Conservation (phyloP, 2,113 vertebrate species). For the Misgurnus anguillicaudatus region DNA sequence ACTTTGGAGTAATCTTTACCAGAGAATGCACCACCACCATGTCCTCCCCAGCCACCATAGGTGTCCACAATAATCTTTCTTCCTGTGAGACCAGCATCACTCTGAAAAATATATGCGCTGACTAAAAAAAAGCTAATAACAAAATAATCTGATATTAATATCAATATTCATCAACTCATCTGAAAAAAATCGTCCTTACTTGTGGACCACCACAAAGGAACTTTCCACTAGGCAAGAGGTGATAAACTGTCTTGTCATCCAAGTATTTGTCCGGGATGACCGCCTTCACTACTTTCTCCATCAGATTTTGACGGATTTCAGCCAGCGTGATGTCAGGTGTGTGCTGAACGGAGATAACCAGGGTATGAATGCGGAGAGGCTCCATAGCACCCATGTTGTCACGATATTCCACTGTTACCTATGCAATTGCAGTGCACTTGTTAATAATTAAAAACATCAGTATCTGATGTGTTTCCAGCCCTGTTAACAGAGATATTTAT, state of each 20-base stretch:
- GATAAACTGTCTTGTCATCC: slow-evolving; percentile 74
- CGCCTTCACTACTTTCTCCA: slow-evolving; percentile 72
- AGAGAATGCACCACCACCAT: slow-evolving; percentile 78
- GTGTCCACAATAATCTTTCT: slow-evolving; percentile 79
- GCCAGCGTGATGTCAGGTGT: slow-evolving; percentile 63
- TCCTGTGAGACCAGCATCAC: slow-evolving; percentile 76
- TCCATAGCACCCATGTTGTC: slow-evolving; percentile 73
- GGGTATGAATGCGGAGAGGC: slow-evolving; percentile 72
- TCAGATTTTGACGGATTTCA: slow-evolving; percentile 66
- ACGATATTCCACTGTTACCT: slow-evolving; percentile 77
- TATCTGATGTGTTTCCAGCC: neutral
- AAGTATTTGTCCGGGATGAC: slow-evolving; percentile 71
- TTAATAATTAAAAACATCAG: slow-evolving; percentile 20
- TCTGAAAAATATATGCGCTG: slow-evolving; percentile 49
- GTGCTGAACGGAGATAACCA: slow-evolving; percentile 78
- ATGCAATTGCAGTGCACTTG: neutral
- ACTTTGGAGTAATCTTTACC: slow-evolving; percentile 78
- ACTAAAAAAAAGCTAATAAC: neutral
- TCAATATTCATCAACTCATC: no score
- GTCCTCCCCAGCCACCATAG: slow-evolving; percentile 77
- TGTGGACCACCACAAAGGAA: slow-evolving; percentile 72
- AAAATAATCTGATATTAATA: no score
- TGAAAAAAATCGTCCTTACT: slow-evolving; percentile 52
- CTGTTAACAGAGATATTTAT: neutral
- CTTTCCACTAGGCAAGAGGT: slow-evolving; percentile 74